These are phyloP conservation scores for Piaya cayana DNA, from an alignment of 2,113 vertebrate species.

Conservation along the genomic window DNA sequence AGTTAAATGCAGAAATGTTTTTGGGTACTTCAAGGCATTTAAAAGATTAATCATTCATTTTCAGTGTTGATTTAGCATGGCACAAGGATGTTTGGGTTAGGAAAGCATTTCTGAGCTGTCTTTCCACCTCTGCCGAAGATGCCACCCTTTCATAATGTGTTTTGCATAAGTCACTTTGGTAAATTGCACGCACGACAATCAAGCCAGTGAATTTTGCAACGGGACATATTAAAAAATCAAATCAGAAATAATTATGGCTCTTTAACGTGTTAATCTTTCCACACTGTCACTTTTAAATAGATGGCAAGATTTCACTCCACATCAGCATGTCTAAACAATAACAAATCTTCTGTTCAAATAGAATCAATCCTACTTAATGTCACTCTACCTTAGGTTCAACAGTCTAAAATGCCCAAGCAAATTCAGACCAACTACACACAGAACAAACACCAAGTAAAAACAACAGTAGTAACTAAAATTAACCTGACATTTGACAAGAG, in stretches of 20 bases:
- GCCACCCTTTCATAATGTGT: neutral
- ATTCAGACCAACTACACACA: neutral
- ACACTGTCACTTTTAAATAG: neutral
- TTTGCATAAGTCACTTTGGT: neutral
- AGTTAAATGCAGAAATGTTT: neutral
- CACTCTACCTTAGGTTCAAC: neutral
- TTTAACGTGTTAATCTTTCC: neutral
- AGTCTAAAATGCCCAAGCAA: neutral
- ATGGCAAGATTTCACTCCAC: neutral
- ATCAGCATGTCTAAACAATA: neutral
- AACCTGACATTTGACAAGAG: neutral
- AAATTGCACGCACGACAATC: neutral
- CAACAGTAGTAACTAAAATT: neutral
- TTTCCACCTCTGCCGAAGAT: neutral
- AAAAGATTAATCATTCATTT: neutral
- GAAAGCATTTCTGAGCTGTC: neutral
- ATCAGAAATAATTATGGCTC: neutral
- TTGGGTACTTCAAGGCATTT: neutral
- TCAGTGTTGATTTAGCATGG: neutral
- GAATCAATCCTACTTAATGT: neutral
- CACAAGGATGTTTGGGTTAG: neutral
- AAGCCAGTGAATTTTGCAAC: neutral
- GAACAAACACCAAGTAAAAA: conserved; percentile 7
- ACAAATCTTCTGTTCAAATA: neutral
- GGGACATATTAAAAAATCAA: neutral